Evolutionary conservation across 23 tunicate genomes (phyloP), one percentile per base, ranked within the genome.

Genomic region (Trididemnum miniatum): DNA sequence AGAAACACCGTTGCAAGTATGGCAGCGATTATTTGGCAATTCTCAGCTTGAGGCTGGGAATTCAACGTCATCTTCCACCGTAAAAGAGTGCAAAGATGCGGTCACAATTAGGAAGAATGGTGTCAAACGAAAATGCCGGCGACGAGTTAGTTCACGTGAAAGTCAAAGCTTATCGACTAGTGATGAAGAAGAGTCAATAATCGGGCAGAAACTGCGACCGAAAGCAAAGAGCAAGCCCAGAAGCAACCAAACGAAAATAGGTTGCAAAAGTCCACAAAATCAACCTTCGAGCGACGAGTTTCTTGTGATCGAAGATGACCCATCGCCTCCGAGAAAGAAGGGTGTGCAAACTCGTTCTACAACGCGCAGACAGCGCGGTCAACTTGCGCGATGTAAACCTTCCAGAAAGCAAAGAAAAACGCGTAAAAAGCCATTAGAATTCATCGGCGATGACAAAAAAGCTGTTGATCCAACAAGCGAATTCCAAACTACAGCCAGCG

Each of bases 1-100:
- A 35, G 81, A 73, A 33, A 83, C 87, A n/a, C 72, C 87, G 20
- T 26, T 73, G 9, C 62, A 74, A 35, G 51, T 82, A 20, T 82
- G 86, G 86, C 49, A 71, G 64, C 66, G 79, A 22, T 49, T 71
- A 22, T 71, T 24, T 12, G 66, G 66, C 4, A 9, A 20, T 27
- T 77, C 38, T 30, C 22, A 28, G 22, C 60, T 4, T 5, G 67
- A 35, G 20, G 20, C 20, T 5, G 32, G 38, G 28, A 9, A 2
- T 9, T 26, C 2, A 37, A 28, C 12, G 12, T 5, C 15, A 12
- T 26, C 67, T 18, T 9, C 69, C 5, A 4, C 5, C 4, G 30
- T 22, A 62, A 62, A 62, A 9, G 24, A 22, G 24, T 22, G 23
- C 30, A 9, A 9, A 15, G 15, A 44, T 44, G 15, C 12, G 54